Evolutionary conservation across 2,113 vertebrate genomes (phyloP).

Genomic region (Alligator sinensis): DNA sequence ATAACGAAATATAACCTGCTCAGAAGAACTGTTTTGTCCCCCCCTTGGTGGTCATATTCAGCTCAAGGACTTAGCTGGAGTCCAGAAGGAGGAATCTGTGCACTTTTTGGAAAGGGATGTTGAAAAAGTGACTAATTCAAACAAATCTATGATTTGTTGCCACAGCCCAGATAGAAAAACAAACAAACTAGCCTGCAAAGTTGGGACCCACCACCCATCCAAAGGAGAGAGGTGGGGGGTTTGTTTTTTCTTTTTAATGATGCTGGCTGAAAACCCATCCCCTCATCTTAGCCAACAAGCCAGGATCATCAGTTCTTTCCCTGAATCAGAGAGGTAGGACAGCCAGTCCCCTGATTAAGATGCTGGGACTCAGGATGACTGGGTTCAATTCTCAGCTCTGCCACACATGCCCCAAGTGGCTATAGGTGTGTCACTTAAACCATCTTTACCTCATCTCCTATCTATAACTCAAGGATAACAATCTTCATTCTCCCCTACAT

Average conservation of each 20-base stretch:
- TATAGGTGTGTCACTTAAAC: accelerated
- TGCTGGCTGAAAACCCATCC: not conserved
- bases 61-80: not conserved
- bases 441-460: accelerated
- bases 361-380: not conserved
- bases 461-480: not conserved
- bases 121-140: slow-evolving; percentile 31
- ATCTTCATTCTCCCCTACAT: no score
- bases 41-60: slow-evolving; percentile 48
- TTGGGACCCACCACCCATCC: not conserved
- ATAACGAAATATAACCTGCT: slow-evolving; percentile 51
- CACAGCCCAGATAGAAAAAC: not conserved
- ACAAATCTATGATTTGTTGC: slow-evolving; percentile 40
- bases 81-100: slow-evolving; percentile 11
- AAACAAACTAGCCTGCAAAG: not conserved
- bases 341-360: not conserved
- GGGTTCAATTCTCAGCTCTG: not conserved
- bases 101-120: not conserved
- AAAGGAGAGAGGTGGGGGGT: not conserved
- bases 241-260: not conserved
- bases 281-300: not conserved
- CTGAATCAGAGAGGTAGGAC: accelerated
- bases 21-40: slow-evolving; percentile 47
- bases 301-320: not conserved
- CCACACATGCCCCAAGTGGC: not conserved